Conservation (phyloP, 2,113 vertebrate genomes). For the Corvus cornix region DNA sequence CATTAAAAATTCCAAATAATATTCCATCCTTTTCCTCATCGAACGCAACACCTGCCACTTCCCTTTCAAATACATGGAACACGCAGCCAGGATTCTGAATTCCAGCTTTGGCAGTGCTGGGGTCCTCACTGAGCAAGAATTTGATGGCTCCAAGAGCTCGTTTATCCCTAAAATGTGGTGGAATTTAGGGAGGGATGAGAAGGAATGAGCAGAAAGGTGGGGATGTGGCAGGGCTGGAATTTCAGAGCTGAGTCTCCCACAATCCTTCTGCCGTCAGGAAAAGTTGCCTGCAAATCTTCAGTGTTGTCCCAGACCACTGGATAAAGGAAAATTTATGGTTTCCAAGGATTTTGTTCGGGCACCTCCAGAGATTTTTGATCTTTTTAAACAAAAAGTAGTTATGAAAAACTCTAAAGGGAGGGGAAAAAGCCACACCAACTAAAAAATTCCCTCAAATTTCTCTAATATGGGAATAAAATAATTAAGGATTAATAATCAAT, state of each 20-base stretch:
- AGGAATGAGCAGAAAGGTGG: neutral
- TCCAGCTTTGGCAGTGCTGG: neutral
- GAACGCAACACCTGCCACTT: neutral
- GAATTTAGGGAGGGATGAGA: neutral
- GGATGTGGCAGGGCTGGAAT: accelerated
- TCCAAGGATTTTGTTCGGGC: neutral
- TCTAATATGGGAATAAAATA: neutral
- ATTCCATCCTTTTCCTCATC: neutral
- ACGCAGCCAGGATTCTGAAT: neutral
- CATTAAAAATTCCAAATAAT: slow-evolving; percentile 18
- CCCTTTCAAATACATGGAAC: neutral
- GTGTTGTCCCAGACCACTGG: neutral
- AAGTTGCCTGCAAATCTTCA: neutral
- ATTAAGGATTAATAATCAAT: neutral
- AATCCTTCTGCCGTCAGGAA: neutral
- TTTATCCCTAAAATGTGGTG: accelerated
- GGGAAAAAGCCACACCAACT: neutral
- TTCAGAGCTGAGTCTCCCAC: neutral
- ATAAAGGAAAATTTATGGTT: neutral
- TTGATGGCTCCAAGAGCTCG: neutral
- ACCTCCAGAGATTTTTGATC: neutral
- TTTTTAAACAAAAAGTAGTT: neutral
- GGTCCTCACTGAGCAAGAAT: neutral
- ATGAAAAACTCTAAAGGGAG: neutral
- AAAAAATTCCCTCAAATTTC: neutral